Evolutionary conservation across 2,888 invertebrate species (phyloP).

Genomic region (Ormyrus pomaceus): DNA sequence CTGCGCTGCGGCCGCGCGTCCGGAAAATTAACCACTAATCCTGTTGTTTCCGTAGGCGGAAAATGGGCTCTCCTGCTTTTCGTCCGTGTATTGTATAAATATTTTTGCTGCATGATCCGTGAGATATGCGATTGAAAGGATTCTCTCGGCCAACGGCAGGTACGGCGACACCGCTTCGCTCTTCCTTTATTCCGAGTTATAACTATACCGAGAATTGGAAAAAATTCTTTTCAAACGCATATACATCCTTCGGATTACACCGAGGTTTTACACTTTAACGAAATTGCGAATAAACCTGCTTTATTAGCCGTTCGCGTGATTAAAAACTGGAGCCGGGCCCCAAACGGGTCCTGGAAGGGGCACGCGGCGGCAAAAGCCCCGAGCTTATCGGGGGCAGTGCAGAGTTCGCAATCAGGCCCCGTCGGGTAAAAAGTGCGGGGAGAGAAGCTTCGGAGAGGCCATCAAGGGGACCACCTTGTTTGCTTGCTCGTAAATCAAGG

Average conservation of each 20-base stretch:
- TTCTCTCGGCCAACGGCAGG: not conserved
- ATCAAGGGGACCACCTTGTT: constrained; percentile 61
- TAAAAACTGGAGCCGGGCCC: too few species aligned
- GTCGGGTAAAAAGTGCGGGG: constrained; percentile 37
- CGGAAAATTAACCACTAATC: constrained; percentile 47
- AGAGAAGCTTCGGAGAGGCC: constrained; percentile 9
- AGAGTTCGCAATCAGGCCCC: constrained; percentile 7
- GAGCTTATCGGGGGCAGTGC: too few species aligned
- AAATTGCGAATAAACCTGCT: too few species aligned
- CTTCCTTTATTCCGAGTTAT: too few species aligned
- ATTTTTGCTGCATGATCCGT: constrained; percentile 3
- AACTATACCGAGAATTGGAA: too few species aligned
- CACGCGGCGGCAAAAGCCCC: too few species aligned
- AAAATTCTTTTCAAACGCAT: too few species aligned
- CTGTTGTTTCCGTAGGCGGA: not conserved
- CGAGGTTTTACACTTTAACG: too few species aligned
- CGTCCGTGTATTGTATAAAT: constrained; percentile 9
- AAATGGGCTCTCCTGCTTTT: constrained; percentile 42
- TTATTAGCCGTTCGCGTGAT: too few species aligned
- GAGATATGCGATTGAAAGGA: not conserved
- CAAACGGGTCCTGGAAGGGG: too few species aligned
- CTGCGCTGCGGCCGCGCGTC: not conserved
- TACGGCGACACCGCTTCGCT: not conserved
- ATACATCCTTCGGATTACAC: too few species aligned
- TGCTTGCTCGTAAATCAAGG: constrained; percentile 61